Percentiles rank a stretch among this genome's conserved stretches.
Evolutionary conservation across 2,113 vertebrate species (phyloP).

Genomic region (Bolborhynchus lineola): DNA sequence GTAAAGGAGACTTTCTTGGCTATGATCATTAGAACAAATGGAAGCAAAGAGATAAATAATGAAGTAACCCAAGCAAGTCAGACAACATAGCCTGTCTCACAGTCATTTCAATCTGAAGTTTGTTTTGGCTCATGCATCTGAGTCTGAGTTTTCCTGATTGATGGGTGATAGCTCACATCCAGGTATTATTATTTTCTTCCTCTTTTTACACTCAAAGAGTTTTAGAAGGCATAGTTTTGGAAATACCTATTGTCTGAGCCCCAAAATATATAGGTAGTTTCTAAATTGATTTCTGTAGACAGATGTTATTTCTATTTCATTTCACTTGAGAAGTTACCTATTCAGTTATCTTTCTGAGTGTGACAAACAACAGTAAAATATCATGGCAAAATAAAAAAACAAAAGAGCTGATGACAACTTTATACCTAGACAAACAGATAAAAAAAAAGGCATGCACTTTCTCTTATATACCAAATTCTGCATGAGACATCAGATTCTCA

Average conservation of each 20-base stretch:
- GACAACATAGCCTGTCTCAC: not conserved
- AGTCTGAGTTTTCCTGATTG: conserved; percentile 5
- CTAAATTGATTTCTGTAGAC: conserved; percentile 32
- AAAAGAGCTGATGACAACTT: not conserved
- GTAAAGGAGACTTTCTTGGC: not conserved
- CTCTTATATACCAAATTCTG: not conserved
- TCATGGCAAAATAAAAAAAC: not conserved
- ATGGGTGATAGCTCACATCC: not conserved
- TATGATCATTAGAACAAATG: conserved; percentile 6
- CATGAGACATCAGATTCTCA: not conserved
- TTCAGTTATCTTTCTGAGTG: conserved; percentile 15
- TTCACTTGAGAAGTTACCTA: conserved; percentile 42
- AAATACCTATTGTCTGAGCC: conserved; percentile 5
- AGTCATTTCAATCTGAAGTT: not conserved
- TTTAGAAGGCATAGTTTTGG: not conserved
- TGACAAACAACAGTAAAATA: not conserved
- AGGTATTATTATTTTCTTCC: not conserved
- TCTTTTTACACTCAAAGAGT: not conserved
- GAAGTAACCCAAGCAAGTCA: conserved; percentile 25
- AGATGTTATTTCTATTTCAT: conserved; percentile 47
- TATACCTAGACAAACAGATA: not conserved
- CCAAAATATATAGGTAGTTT: not conserved
- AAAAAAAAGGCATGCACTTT: not conserved
- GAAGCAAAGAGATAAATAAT: conserved; percentile 59
- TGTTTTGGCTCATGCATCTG: not conserved